phyloP scores from a whole-genome alignment of 2,797 vertebrate genomes.

The Fistularia commersonii region DNA sequence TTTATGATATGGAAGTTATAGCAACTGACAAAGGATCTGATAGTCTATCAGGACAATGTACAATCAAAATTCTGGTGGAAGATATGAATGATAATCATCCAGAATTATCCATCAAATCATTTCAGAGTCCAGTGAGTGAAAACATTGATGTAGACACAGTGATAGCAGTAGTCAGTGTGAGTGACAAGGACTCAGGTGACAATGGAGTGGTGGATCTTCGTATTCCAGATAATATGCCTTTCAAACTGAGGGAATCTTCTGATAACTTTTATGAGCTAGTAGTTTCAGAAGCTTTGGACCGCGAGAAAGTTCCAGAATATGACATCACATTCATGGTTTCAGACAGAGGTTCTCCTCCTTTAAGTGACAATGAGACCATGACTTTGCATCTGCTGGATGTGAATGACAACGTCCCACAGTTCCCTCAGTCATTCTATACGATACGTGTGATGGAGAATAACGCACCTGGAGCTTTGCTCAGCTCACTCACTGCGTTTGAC shows the following conservation, averaged over 20 bases:
- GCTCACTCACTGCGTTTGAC: conserved; percentile 36
- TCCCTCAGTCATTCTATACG: conserved; percentile 28
- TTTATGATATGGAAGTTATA: conserved; percentile 75
- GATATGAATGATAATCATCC: conserved; percentile 72
- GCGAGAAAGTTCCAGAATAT: conserved; percentile 39
- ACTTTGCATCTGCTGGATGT: conserved; percentile 35
- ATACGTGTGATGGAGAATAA: conserved; percentile 39
- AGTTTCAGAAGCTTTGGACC: conserved; percentile 29
- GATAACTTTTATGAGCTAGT: conserved; percentile 45
- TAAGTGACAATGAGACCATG: conserved; percentile 36
- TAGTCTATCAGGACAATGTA: conserved; percentile 68
- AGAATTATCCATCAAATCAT: conserved; percentile 41
- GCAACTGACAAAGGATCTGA: conserved; percentile 66
- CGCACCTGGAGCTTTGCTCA: conserved; percentile 32
- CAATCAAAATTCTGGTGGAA: conserved; percentile 53
- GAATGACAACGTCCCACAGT: conserved; percentile 39
- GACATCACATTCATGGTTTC: conserved; percentile 31
- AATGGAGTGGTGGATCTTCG: conserved; percentile 40
- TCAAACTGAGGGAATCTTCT: conserved; percentile 49
- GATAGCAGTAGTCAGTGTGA: conserved; percentile 62
- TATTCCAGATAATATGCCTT: conserved; percentile 24
- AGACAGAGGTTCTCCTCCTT: conserved; percentile 30
- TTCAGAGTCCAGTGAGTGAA: conserved; percentile 26
- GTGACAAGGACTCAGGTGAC: conserved; percentile 41
- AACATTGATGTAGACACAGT: conserved; percentile 32